Evolutionary conservation across 2,888 invertebrate genomes (phyloP), one percentile per base, ranked within the genome.

Genomic region (Furcula furcula): DNA sequence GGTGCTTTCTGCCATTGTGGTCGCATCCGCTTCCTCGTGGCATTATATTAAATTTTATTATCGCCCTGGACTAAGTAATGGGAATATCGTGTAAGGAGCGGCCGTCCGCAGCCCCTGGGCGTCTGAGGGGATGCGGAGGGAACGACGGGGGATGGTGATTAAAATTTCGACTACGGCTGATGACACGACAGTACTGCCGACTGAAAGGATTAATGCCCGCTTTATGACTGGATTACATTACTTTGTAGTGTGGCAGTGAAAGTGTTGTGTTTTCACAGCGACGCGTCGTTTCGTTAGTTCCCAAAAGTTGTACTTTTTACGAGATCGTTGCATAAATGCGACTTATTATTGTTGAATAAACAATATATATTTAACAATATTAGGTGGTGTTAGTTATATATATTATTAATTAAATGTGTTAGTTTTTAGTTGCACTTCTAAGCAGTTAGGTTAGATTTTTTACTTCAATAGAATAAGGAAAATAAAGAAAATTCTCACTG

Each of bases 1-100:
- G 52, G 52, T 61, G 69, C 63, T 61, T 65, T 65, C 68, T 67
- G 64, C 65, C 69, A 69, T 68, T 76, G 79, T 73, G 77, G 77
- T 65, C 68, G 74, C 80, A 76, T 83, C 83, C 79, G 83, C 69
- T 77, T 79, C 75, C 78, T 83, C 70, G 61, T 62, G 65, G 76
- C 76, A 76, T 87, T 86, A 84, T 88, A 88, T 89, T 86, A 89
- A 89, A 89, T 89, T 89, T 89, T 89, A 89, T 89, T 89, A 88
- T 87, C 73, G 76, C 78, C 75, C 78, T 79, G 87, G 87, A 88
- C 89, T 87, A 87, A 89, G 87, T 89, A 89, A 89, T 89, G 89
- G 85, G 88, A 89, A 89, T 89, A 85, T 86, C 88, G 87, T 89
- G 89, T 89, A 89, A 89, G 89, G 85, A 86, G 82, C 79, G 83